phyloP scores from a whole-genome alignment of 2,888 invertebrate species.

The Drosophila eohydei region DNA sequence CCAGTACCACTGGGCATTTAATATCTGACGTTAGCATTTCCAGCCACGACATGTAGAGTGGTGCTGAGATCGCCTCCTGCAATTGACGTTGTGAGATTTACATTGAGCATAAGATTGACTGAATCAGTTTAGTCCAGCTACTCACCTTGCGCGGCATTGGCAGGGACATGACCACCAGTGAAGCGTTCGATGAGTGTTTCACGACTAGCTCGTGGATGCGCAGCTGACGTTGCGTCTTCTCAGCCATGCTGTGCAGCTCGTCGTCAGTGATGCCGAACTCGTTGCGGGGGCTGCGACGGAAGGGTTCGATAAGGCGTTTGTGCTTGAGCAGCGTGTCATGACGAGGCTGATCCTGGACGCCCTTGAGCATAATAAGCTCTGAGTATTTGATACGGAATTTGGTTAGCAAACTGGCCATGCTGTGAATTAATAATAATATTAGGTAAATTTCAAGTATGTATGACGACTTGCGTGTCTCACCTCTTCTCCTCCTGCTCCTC shows the following conservation, averaged over 20 bases:
- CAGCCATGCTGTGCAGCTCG: constrained; percentile 86
- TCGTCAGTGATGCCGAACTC: constrained; percentile 87
- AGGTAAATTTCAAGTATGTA: not conserved
- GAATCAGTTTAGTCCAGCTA: constrained; percentile 54
- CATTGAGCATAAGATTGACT: not conserved
- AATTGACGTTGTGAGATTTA: constrained; percentile 19
- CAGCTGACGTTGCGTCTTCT: constrained; percentile 96
- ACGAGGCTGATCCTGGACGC: constrained; percentile 93
- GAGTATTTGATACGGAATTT: constrained; percentile 98
- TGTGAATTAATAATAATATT: constrained; percentile 83
- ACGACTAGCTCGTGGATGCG: constrained; percentile 94
- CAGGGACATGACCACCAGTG: constrained; percentile 97
- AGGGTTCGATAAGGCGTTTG: constrained; percentile 89
- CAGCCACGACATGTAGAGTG: constrained; percentile 98
- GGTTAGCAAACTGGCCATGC: constrained; percentile 95
- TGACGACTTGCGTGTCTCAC: constrained; percentile 85
- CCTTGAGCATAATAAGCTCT: constrained; percentile 95
- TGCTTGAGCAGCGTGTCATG: constrained; percentile 90
- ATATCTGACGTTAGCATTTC: constrained; percentile 95
- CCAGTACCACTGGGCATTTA: constrained; percentile 93
- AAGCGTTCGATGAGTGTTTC: constrained; percentile 93
- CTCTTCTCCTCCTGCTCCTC: constrained; percentile 93
- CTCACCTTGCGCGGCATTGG: constrained; percentile 95
- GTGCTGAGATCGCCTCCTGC: constrained; percentile 93
- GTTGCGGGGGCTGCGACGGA: constrained; percentile 85